These are phyloP conservation scores for Panthera tigris DNA, from an alignment of 2,113 vertebrate species.

Conservation along the genomic window DNA sequence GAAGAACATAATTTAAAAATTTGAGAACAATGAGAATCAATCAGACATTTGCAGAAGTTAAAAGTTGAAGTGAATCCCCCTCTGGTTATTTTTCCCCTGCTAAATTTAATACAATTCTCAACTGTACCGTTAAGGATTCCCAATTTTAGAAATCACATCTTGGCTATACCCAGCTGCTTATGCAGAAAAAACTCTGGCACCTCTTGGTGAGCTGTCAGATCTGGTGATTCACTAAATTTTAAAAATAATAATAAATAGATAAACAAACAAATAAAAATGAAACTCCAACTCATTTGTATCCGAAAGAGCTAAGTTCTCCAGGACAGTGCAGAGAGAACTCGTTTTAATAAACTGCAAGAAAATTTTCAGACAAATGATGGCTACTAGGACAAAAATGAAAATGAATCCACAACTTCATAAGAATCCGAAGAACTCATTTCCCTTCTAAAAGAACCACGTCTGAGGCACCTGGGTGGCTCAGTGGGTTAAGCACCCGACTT, in stretches of 20 bases:
- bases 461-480: too few species aligned
- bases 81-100: neutral
- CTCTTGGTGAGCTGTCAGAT: neutral
- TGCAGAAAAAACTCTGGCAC: neutral
- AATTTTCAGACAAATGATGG: neutral
- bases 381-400: constrained; percentile 13
- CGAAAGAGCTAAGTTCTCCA: neutral
- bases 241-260: neutral
- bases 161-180: neutral
- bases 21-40: neutral
- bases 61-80: neutral
- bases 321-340: neutral
- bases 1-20: neutral
- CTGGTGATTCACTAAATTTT: neutral
- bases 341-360: neutral
- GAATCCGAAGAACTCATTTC: neutral
- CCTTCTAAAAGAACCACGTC: neutral
- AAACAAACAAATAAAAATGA: neutral
- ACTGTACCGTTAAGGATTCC: neutral
- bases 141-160: neutral
- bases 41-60: neutral
- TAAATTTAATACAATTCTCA: neutral
- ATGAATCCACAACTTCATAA: neutral
- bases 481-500: too few species aligned
- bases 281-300: neutral